Percentiles rank a stretch among this genome's conserved stretches.
Evolutionary conservation across 92 coral and sea anemone species (phyloP).

Genomic region (Heteractis magnifica): DNA sequence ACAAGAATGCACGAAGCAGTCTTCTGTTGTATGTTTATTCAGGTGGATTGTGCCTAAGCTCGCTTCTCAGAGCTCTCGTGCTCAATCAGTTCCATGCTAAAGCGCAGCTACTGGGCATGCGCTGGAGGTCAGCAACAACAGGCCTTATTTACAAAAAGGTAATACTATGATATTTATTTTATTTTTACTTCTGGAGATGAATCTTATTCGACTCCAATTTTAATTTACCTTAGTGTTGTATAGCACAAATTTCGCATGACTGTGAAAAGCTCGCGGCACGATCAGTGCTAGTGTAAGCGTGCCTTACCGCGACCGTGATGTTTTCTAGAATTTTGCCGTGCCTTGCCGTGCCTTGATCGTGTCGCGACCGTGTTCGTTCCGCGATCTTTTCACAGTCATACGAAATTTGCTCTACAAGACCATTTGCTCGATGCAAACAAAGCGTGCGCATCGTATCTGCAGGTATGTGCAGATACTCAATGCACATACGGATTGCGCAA

Average conservation of each 20-base stretch:
- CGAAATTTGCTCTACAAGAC: too few species aligned
- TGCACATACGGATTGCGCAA: background rate
- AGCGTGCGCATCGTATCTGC: background rate
- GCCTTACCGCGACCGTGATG: too few species aligned
- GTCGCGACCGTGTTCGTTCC: too few species aligned
- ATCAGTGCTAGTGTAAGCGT: too few species aligned
- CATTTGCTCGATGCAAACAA: background rate
- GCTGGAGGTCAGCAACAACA: conserved; percentile 80
- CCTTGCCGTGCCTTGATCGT: too few species aligned
- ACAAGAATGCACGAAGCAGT: conserved; percentile 19
- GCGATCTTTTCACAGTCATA: too few species aligned
- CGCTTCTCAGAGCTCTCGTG: conserved; percentile 64
- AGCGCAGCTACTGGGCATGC: conserved; percentile 83
- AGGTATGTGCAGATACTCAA: background rate
- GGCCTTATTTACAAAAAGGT: conserved; percentile 83
- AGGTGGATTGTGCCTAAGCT: conserved; percentile 59
- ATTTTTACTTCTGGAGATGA: too few species aligned
- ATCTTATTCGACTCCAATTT: too few species aligned
- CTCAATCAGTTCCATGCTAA: conserved; percentile 74
- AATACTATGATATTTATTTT: background rate
- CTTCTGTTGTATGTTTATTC: conserved; percentile 64
- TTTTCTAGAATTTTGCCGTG: too few species aligned
- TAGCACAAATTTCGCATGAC: too few species aligned
- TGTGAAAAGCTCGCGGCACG: too few species aligned
- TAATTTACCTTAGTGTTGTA: too few species aligned